phyloP scores from a whole-genome alignment of 2,888 invertebrate genomes.

The Patella caerulea region DNA sequence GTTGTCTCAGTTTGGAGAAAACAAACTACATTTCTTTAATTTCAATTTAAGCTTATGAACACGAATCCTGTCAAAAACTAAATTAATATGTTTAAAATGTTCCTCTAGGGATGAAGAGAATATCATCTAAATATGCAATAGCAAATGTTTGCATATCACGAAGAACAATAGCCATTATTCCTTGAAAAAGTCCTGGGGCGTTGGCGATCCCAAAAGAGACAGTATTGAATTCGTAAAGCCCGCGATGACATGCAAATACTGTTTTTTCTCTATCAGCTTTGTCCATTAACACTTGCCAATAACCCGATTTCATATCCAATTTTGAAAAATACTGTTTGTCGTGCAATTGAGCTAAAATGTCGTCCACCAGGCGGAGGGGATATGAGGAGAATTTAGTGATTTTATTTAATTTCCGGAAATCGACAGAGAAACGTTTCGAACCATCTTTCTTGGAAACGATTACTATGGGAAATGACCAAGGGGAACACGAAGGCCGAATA shows the following conservation, averaged over 20 bases:
- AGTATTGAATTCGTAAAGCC: slow-evolving; percentile 34
- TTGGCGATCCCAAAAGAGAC: slow-evolving; percentile 34
- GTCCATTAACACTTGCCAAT: too few species aligned
- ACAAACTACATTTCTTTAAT: slow-evolving; percentile 34
- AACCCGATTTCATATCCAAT: too few species aligned
- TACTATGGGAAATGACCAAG: slow-evolving; percentile 29
- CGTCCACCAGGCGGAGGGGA: too few species aligned
- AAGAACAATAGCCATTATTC: slow-evolving; percentile 33
- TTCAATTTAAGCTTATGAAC: slow-evolving; percentile 28
- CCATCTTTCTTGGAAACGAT: slow-evolving; percentile 33
- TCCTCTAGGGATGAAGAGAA: slow-evolving; percentile 31
- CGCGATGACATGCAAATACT: too few species aligned
- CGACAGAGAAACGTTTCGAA: neutral
- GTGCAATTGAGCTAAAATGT: too few species aligned
- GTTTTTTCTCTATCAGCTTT: too few species aligned
- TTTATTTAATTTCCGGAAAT: slow-evolving; percentile 19
- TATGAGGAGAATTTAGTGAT: slow-evolving; percentile 29
- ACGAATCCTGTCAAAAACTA: slow-evolving; percentile 29
- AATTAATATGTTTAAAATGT: slow-evolving; percentile 28
- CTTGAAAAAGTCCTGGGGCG: slow-evolving; percentile 30
- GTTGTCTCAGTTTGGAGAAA: slow-evolving; percentile 25
- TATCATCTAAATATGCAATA: slow-evolving; percentile 34
- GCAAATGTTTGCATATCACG: slow-evolving; percentile 30
- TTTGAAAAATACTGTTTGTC: too few species aligned
- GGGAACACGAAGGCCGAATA: slow-evolving; percentile 27